phyloP scores from a whole-genome alignment of 1,140 invertebrate genomes.

The Zophobas morio region DNA sequence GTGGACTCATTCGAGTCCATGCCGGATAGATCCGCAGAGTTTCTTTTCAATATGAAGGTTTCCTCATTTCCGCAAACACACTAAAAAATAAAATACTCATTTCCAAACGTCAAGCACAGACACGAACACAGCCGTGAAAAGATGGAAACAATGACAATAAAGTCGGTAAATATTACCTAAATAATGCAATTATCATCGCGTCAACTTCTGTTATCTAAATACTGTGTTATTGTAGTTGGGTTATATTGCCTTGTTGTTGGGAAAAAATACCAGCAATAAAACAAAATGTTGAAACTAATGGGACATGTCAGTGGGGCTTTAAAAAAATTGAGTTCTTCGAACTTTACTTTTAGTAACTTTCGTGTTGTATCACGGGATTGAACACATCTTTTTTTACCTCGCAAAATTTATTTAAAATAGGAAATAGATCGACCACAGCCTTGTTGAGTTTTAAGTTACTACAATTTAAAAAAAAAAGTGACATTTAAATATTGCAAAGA shows the following conservation, averaged over 20 bases:
- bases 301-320: neutral
- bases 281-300: slow-evolving; percentile 4
- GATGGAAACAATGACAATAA: slow-evolving; percentile 17
- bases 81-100: slow-evolving; percentile 5
- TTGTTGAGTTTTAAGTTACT: too few relatives aligned
- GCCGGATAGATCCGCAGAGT: too few relatives aligned
- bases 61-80: neutral
- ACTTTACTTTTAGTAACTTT: too few relatives aligned
- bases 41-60: neutral
- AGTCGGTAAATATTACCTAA: slow-evolving; percentile 35
- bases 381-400: too few relatives aligned
- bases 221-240: slow-evolving; percentile 13
- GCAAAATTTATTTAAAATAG: too few relatives aligned
- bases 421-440: too few relatives aligned
- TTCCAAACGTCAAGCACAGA: neutral
- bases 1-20: slow-evolving; percentile 23
- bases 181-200: slow-evolving; percentile 33
- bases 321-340: too few relatives aligned
- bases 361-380: too few relatives aligned
- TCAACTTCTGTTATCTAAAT: slow-evolving; percentile 26
- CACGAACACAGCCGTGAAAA: neutral
- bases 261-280: neutral
- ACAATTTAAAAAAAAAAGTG: too few relatives aligned
- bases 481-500: too few relatives aligned
- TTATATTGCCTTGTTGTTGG: slow-evolving; percentile 7